These are phyloP conservation scores for Nycteola revayana DNA, from an alignment of 2,888 invertebrate genomes.

Conservation along the genomic window DNA sequence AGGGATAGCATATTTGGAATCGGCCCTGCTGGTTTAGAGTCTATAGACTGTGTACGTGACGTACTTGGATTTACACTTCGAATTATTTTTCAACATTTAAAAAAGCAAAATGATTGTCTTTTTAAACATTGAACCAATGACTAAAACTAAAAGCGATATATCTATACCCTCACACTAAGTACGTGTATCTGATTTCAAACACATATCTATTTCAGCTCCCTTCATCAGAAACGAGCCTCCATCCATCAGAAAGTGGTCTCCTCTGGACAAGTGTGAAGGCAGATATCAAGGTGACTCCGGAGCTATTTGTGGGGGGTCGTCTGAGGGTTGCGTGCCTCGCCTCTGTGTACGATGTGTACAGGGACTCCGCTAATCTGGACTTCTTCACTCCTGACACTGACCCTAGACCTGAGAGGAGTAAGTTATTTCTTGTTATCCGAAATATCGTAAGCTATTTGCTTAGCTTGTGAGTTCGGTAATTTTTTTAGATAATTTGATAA, in stretches of 20 bases:
- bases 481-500: too few species aligned
- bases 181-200: not conserved
- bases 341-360: conserved; percentile 86
- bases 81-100: too few species aligned
- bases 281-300: conserved; percentile 79
- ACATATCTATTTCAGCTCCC: conserved; percentile 50
- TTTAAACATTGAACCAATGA: too few species aligned
- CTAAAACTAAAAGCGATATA: too few species aligned
- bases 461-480: too few species aligned
- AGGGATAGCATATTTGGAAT: too few species aligned
- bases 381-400: conserved; percentile 87
- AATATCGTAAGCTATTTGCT: too few species aligned
- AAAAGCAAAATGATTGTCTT: too few species aligned
- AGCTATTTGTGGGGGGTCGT: conserved; percentile 83
- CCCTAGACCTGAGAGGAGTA: conserved; percentile 91
- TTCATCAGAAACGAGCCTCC: conserved; percentile 63
- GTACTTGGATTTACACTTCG: too few species aligned
- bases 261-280: conserved; percentile 83
- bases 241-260: conserved; percentile 71
- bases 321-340: conserved; percentile 88
- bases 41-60: too few species aligned
- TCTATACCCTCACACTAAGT: too few species aligned
- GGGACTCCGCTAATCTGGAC: conserved; percentile 85
- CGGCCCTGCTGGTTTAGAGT: too few species aligned
- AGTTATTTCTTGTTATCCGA: conserved; percentile 35